Evolutionary conservation across 2,888 invertebrate genomes (phyloP).

Genomic region (Aphrophora alni): DNA sequence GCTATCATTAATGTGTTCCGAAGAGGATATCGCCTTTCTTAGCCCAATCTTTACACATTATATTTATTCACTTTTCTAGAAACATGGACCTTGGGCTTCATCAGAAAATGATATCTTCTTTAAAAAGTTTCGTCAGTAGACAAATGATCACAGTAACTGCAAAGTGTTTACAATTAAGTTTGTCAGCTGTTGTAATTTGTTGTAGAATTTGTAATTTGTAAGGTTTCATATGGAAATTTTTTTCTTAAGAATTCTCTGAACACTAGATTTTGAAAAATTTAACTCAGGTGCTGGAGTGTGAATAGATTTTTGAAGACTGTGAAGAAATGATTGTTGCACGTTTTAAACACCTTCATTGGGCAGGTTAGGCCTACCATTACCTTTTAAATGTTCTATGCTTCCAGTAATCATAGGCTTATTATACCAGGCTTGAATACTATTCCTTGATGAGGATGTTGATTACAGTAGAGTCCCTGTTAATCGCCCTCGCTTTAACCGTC

Average conservation of each 20-base stretch:
- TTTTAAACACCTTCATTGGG: not conserved
- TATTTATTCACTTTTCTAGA: not conserved
- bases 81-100: not conserved
- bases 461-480: too few relatives aligned
- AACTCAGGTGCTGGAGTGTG: not conserved
- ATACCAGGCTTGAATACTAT: not conserved
- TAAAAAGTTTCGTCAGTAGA: too few relatives aligned
- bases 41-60: not conserved
- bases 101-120: not conserved
- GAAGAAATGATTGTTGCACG: not conserved
- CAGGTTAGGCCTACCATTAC: not conserved
- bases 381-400: not conserved
- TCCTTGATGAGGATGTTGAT: not conserved
- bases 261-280: too few relatives aligned
- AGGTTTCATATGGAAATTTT: not conserved
- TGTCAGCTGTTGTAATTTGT: too few relatives aligned
- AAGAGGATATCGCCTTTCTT: not conserved
- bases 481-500: too few relatives aligned
- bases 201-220: not conserved
- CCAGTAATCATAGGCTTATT: not conserved
- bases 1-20: not conserved
- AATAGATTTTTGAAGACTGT: not conserved
- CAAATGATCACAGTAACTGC: too few relatives aligned
- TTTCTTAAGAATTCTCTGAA: too few relatives aligned
- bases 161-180: too few relatives aligned